Conservation (phyloP, 1,140 invertebrate genomes). For the Brachionus koreanus region DNA sequence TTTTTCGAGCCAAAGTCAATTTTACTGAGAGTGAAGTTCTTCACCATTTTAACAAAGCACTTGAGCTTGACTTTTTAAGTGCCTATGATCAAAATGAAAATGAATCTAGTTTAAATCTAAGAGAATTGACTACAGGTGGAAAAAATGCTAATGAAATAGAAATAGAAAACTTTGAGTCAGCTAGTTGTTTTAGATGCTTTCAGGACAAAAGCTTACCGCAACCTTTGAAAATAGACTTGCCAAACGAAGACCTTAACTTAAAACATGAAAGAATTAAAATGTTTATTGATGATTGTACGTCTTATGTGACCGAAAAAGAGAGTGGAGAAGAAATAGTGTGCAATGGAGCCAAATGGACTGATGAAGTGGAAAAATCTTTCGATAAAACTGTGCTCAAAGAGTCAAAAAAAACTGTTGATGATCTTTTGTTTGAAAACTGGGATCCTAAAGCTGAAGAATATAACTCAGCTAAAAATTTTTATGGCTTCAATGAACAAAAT, state of each 20-base stretch:
- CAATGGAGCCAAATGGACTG: neutral
- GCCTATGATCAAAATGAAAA: neutral
- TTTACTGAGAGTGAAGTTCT: neutral
- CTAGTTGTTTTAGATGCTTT: neutral
- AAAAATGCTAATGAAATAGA: neutral
- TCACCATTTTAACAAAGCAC: neutral
- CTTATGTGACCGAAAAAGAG: neutral
- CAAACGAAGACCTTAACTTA: neutral
- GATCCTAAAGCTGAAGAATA: neutral
- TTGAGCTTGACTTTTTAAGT: neutral
- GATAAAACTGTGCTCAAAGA: neutral
- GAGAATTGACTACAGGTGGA: neutral
- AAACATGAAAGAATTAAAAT: neutral
- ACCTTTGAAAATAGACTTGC: neutral
- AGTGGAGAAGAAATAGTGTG: neutral
- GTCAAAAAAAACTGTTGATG: neutral
- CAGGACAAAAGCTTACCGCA: neutral
- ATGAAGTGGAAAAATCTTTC: neutral
- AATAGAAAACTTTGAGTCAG: neutral
- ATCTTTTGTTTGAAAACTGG: conserved; percentile 1
- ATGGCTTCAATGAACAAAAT: conserved; percentile 27
- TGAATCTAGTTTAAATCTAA: neutral
- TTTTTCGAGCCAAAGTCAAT: neutral
- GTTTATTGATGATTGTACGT: neutral
- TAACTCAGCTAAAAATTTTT: conserved; percentile 9